Base-by-base conservation (phyloP, 2,888 invertebrate species). In the Piscicola geometra region DNA sequence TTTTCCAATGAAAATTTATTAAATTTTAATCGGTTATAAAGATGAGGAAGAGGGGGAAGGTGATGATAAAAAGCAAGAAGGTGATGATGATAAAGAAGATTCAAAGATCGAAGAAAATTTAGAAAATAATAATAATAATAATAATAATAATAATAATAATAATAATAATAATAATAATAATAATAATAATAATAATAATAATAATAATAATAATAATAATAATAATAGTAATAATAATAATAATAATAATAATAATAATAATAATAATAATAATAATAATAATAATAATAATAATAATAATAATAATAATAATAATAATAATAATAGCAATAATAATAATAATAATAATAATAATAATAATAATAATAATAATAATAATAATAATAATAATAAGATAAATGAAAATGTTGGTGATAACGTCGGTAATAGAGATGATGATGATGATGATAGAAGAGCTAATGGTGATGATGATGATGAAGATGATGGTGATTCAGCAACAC, bases 211-310 rank as follows among this genome's bases (percentile, higher is more conserved):
- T 64, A n/a, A 30, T 28, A n/a, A 64, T 28, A 64, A 64, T 64
- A 28, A n/a, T 28, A 64, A 64, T 64, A 64, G 9, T 28, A 28
- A 28, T 28, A 64, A 30, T 64, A 28, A 64, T 64, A 64, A 64
- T 28, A 28, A 64, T 64, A 64, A 64, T 64, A 28, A 64, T 64
- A 64, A 64, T 28, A 28, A 64, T 64, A 64, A 28, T 28, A 28
- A 64, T 64, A 64, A 64, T 28, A 28, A 64, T 28, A 64, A 28
- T 28, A 64, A 28, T 64, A 64, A 64, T 64, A 64, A 64, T 64
- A 30, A 64, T 64, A 64, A 64, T 64, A 64, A 64, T 64, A 64
- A 64, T 64, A 64, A 64, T 64, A 64, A 64, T 64, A 64, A 64
- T 64, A 64, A 64, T 64, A 64, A 64, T 3, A 28, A 64, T 28